Evolutionary conservation across 2,888 invertebrate species (phyloP).

Genomic region (Hydriomena furcata): DNA sequence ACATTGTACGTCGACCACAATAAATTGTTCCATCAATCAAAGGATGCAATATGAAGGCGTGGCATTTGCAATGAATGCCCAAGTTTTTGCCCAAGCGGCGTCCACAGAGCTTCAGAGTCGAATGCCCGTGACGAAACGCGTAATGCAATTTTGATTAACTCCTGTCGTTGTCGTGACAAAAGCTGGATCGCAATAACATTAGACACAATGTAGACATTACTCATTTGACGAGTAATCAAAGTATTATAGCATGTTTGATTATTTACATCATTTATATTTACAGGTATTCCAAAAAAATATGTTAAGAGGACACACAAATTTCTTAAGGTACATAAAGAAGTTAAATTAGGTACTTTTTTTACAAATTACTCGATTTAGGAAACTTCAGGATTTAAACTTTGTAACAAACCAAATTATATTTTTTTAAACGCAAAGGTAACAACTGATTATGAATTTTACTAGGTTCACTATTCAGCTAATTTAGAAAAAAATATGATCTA

Average conservation of each 20-base stretch:
- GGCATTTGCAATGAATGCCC: constrained; percentile 53
- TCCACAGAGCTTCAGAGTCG: constrained; percentile 37
- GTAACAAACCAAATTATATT: no score
- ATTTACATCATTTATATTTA: no score
- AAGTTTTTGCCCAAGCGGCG: constrained; percentile 51
- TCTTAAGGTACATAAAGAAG: no score
- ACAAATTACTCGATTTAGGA: no score
- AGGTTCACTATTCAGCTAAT: no score
- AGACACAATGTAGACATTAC: constrained; percentile 67
- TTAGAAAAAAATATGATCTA: no score
- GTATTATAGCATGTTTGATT: constrained; percentile 13
- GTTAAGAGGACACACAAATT: no score
- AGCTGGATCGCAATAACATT: constrained; percentile 49
- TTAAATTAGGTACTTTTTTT: no score
- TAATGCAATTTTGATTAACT: constrained; percentile 81
- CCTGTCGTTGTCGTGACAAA: constrained; percentile 49
- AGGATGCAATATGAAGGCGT: constrained; percentile 47
- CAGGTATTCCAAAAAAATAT: no score
- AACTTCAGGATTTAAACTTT: no score
- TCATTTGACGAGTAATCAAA: constrained; percentile 42
- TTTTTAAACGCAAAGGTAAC: no score
- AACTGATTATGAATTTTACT: no score
- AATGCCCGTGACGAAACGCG: constrained; percentile 64
- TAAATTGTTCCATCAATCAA: constrained; percentile 65
- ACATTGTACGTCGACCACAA: constrained; percentile 33